Conservation (phyloP, 2,888 invertebrate genomes). For the Eremobia ochroleuca region DNA sequence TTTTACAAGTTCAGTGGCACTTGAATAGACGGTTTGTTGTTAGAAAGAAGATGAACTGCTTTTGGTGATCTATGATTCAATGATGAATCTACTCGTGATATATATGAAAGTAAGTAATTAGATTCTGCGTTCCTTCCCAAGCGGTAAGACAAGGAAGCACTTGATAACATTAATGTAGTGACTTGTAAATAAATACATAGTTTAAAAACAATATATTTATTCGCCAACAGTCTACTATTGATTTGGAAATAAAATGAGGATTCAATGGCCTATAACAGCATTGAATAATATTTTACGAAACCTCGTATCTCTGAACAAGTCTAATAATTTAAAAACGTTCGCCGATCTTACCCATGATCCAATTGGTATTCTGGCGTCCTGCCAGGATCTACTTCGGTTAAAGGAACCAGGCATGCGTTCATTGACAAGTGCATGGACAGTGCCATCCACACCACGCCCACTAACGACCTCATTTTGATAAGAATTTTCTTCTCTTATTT, state of each 20-base stretch:
- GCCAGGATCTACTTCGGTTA: constrained; percentile 39
- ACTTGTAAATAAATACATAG: not conserved
- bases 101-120: not conserved
- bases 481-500: constrained; percentile 11
- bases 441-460: constrained; percentile 44
- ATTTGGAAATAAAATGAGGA: not conserved
- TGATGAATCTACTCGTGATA: not conserved
- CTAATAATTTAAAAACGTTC: constrained; percentile 19
- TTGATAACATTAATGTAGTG: not conserved
- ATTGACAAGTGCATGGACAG: constrained; percentile 60
- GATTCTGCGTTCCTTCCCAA: not conserved
- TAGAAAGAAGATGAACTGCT: constrained; percentile 2
- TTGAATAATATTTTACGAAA: not conserved
- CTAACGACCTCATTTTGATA: constrained; percentile 35
- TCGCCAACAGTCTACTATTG: not conserved
- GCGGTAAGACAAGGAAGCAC: too few species aligned
- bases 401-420: constrained; percentile 47
- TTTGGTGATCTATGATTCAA: not conserved
- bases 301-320: not conserved
- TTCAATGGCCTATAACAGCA: not conserved
- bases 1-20: constrained; percentile 51
- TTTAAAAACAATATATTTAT: not conserved
- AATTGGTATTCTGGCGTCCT: constrained; percentile 45
- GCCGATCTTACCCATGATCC: constrained; percentile 21
- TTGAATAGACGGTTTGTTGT: constrained; percentile 10